Base-by-base conservation (phyloP, 2,797 vertebrate species). In the Mustela erminea region DNA sequence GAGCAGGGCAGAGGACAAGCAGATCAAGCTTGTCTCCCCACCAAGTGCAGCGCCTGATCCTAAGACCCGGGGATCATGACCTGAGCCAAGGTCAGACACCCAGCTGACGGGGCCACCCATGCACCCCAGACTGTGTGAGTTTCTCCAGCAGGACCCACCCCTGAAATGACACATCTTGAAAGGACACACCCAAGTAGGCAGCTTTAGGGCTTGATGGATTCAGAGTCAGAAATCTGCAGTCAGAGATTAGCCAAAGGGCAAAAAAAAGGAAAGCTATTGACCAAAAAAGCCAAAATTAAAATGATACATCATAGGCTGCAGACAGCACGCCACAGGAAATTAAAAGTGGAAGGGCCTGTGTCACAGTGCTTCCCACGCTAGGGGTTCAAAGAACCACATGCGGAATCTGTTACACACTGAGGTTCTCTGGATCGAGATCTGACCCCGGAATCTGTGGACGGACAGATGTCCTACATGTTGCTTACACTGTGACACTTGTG, bases 401-500 rank as follows among this genome's bases (percentile, higher is more conserved):
- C 0, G 7, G n/a, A 14, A 66, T 41, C 43, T 32, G 60, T 14
- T 21, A 17, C 32, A 60, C 32, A n/a, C 0, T 0, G 38, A 5
- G 3, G 10, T 3, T 85, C n/a, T 12, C 10, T 5, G n/a, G 35
- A 3, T 17, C 15, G 25, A 43, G 23, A 29, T 5, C 0, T 43
- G 23, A 49, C 35, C 56, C 52, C 43, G 3, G 23, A 87, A 23
- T 43, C 41, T 14, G 10, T 5, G 9, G 5, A n/a, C 10, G 0
- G 64, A 29, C 58, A 35, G 49, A 13, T 2, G 8, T 29, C 82
- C 29, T 1, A 15, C 2, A 5, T 12, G 35, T 5, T 54, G 49
- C 62, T 17, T 43, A 49, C 0, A 1, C 0, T 4, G n/a, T 17
- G 7, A 6, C 20, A 9, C 12, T 7, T 0, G 5, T 52, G 80